These are phyloP conservation scores for Phoronis australis DNA, from an alignment of 2,888 invertebrate species.

Conservation along the genomic window DNA sequence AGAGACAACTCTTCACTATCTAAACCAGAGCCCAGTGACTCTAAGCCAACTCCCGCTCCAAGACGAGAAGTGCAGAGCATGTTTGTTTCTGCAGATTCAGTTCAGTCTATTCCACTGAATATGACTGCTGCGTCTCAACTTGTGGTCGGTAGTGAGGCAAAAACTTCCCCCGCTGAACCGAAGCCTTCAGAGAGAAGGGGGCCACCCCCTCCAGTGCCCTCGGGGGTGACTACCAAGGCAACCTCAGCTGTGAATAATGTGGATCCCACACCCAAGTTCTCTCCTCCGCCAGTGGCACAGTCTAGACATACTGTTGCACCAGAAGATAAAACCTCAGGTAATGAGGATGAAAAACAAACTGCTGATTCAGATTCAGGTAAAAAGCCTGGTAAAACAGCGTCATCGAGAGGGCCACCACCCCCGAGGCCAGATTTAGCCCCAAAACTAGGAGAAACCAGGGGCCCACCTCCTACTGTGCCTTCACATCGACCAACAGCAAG, in stretches of 20 bases:
- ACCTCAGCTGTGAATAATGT: no score
- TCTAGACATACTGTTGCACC: no score
- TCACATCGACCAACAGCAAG: background rate
- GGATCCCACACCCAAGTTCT: background rate
- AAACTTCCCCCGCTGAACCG: background rate
- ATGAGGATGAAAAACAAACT: no score
- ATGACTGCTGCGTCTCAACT: background rate
- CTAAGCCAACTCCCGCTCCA: conserved; percentile 23
- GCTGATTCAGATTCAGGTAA: no score
- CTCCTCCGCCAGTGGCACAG: no score
- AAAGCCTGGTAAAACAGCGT: conserved; percentile 3
- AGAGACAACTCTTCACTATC: background rate
- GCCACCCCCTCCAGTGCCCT: background rate
- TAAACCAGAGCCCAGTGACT: background rate
- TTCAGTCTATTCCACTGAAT: background rate
- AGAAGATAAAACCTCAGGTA: no score
- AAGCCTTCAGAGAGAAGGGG: background rate
- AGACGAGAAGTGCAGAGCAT: conserved; percentile 25
- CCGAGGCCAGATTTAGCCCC: background rate
- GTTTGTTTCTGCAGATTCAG: background rate
- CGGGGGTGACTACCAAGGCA: background rate
- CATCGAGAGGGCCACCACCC: background rate
- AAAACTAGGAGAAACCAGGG: conserved; percentile 3
- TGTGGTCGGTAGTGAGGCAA: background rate
- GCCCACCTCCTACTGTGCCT: conserved; percentile 6